Percentiles rank a stretch among this genome's conserved stretches.
phyloP scores from a whole-genome alignment of 2,888 invertebrate genomes.

The Eueremaeus valkanovi region DNA sequence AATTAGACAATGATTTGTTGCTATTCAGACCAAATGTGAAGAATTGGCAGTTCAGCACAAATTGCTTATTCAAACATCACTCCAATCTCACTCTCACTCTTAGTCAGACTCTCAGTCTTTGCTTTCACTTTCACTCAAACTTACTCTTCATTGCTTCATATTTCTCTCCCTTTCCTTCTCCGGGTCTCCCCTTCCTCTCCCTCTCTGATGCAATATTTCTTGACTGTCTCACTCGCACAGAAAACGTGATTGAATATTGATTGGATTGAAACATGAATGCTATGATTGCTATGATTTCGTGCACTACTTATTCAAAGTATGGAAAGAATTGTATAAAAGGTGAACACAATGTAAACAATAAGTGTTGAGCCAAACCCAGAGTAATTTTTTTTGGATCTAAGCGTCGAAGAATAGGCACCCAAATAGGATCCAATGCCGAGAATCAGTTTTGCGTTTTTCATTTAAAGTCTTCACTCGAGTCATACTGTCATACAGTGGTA shows the following conservation, averaged over 20 bases:
- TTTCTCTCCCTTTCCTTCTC: conserved; percentile 24
- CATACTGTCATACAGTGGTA: not conserved
- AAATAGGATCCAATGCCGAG: not conserved
- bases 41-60: not conserved
- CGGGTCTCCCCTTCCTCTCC: not conserved
- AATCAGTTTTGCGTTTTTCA: too few species aligned
- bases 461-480: not conserved
- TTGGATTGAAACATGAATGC: not conserved
- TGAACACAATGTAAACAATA: not conserved
- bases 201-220: not conserved
- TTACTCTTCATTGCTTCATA: not conserved
- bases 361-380: not conserved
- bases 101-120: not conserved
- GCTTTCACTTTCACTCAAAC: not conserved
- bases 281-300: conserved; percentile 13
- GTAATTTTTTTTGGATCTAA: not conserved
- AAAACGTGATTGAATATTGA: conserved; percentile 19
- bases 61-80: not conserved
- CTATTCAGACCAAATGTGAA: not conserved
- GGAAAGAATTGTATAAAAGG: not conserved
- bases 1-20: not conserved
- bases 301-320: not conserved
- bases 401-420: not conserved
- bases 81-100: not conserved
- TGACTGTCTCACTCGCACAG: not conserved